Conservation (phyloP, 35 echinoderm and acorn worm genomes). For the Eucidaris tribuloides region DNA sequence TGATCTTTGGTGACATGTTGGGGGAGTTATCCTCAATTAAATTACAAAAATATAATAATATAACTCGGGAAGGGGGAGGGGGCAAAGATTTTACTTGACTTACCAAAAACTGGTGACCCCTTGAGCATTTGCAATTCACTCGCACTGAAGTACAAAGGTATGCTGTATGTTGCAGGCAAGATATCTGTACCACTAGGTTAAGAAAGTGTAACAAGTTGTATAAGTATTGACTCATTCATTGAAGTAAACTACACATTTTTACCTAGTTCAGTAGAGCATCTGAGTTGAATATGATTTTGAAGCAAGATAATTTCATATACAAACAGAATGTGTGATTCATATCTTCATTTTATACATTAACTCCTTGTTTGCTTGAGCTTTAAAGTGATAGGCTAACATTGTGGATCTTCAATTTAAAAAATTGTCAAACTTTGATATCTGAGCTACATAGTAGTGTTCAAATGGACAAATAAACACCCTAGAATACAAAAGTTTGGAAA, state of each 20-base stretch:
- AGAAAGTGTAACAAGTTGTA: neutral
- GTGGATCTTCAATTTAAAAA: too few relatives aligned
- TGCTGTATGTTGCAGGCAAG: constrained; percentile 61
- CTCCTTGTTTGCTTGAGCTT: neutral
- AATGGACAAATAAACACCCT: too few relatives aligned
- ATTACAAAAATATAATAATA: too few relatives aligned
- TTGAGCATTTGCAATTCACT: constrained; percentile 75
- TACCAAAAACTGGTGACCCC: constrained; percentile 83
- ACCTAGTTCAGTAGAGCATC: neutral
- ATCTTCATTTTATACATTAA: neutral
- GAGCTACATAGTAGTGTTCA: too few relatives aligned
- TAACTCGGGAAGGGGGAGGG: too few relatives aligned
- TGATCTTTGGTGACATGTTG: too few relatives aligned
- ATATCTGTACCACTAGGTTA: constrained; percentile 50
- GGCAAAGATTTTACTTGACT: too few relatives aligned
- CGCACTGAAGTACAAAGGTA: constrained; percentile 82
- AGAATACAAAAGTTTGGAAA: too few relatives aligned
- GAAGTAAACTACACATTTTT: neutral
- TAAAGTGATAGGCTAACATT: too few relatives aligned
- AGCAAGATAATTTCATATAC: neutral
- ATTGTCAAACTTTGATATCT: too few relatives aligned
- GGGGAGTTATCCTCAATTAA: too few relatives aligned
- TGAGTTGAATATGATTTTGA: neutral
- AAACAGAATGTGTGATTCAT: neutral
- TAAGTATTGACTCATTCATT: neutral